Conservation (phyloP, 2,888 invertebrate species). For the Nipponacmea schrenckii region DNA sequence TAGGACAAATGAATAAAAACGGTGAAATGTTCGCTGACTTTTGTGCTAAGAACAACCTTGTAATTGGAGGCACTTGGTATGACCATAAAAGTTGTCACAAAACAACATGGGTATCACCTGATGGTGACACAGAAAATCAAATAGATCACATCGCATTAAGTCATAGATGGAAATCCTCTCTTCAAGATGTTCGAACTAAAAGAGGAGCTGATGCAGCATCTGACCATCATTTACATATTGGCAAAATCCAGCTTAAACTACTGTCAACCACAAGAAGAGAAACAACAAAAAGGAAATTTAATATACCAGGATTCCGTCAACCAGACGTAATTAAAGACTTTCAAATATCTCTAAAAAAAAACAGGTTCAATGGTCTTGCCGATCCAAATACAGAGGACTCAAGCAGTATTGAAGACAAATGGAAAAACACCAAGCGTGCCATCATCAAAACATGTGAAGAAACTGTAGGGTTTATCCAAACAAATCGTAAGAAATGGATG, state of each 20-base stretch:
- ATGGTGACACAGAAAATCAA: conserved; percentile 28
- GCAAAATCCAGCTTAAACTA: background rate
- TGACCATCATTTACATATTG: background rate
- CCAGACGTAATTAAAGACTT: background rate
- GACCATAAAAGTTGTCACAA: conserved; percentile 34
- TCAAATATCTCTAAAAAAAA: background rate
- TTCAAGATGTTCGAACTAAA: conserved; percentile 20
- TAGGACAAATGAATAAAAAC: conserved; percentile 24
- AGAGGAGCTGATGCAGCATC: conserved; percentile 24
- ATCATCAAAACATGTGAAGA: background rate
- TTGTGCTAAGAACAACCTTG: conserved; percentile 29
- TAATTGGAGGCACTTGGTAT: conserved; percentile 34
- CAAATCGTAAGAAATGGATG: background rate
- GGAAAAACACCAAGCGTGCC: background rate
- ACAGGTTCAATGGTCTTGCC: background rate
- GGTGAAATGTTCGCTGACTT: conserved; percentile 29
- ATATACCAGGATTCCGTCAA: background rate
- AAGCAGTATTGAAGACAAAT: background rate
- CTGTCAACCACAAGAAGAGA: background rate
- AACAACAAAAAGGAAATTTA: background rate
- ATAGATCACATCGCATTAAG: conserved; percentile 25
- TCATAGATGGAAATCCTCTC: conserved; percentile 17
- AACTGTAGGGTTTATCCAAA: too few relatives aligned
- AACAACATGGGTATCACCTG: conserved; percentile 33
- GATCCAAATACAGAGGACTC: background rate